Percentiles rank a stretch among this genome's conserved stretches.
Conservation (phyloP, 1,140 invertebrate species). For the Bombus sibiricus region DNA sequence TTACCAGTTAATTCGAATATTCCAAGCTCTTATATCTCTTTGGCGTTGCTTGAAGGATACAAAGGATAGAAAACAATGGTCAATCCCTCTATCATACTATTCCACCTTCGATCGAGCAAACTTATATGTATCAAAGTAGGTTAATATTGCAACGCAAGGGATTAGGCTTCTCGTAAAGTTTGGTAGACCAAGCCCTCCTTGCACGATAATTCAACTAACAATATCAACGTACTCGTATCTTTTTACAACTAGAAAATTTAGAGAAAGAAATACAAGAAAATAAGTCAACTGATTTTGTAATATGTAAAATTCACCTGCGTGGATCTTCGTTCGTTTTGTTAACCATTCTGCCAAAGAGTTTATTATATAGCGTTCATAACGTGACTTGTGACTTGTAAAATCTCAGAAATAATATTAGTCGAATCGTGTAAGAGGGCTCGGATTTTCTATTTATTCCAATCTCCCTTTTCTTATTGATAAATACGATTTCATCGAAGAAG, state of each 20-base stretch:
- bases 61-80: constrained; percentile 29
- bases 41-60: background rate
- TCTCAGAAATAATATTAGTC: background rate
- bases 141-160: too few species aligned
- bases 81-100: too few species aligned
- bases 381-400: background rate
- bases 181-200: too few species aligned
- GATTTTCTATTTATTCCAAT: background rate
- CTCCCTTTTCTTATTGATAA: background rate
- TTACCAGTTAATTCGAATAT: constrained; percentile 28
- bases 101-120: background rate
- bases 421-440: background rate
- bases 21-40: background rate
- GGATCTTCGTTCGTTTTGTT: too few species aligned
- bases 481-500: background rate
- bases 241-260: too few species aligned
- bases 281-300: background rate
- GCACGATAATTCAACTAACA: background rate
- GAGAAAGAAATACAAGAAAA: too few species aligned
- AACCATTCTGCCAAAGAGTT: too few species aligned
- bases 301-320: background rate
- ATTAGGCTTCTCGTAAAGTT: background rate
- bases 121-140: too few species aligned
- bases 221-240: too few species aligned
- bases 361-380: background rate